Evolutionary conservation across 2,113 vertebrate genomes (phyloP).

Genomic region (Lamprotornis superbus): DNA sequence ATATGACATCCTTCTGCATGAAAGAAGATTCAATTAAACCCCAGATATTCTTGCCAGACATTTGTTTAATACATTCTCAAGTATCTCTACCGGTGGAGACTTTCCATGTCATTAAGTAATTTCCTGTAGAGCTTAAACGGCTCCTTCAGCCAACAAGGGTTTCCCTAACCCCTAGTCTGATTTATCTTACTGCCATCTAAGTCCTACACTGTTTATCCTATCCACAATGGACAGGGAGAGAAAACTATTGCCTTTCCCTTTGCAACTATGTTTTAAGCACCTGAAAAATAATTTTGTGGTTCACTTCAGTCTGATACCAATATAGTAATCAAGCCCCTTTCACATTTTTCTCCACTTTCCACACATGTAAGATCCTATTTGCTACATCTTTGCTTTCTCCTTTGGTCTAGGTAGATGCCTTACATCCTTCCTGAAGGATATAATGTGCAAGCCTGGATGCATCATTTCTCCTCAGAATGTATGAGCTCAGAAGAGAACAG

Average conservation of each 20-base stretch:
- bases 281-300: background rate
- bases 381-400: background rate
- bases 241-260: background rate
- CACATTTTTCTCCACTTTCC: background rate
- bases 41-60: background rate
- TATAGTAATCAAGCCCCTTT: background rate
- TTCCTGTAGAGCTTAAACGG: background rate
- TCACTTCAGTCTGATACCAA: background rate
- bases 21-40: background rate
- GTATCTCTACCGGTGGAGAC: background rate
- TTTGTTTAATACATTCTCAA: conserved; percentile 6
- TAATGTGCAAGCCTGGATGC: background rate
- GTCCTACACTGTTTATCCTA: background rate
- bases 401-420: background rate
- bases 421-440: background rate
- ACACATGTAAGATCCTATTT: background rate
- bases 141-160: background rate
- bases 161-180: background rate
- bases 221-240: background rate
- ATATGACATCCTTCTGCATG: background rate
- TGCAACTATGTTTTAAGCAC: background rate
- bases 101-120: background rate
- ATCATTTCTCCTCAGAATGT: background rate
- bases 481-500: background rate
- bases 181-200: background rate